phyloP scores from a whole-genome alignment of 1,140 invertebrate genomes.

The Diabrotica virgifera region DNA sequence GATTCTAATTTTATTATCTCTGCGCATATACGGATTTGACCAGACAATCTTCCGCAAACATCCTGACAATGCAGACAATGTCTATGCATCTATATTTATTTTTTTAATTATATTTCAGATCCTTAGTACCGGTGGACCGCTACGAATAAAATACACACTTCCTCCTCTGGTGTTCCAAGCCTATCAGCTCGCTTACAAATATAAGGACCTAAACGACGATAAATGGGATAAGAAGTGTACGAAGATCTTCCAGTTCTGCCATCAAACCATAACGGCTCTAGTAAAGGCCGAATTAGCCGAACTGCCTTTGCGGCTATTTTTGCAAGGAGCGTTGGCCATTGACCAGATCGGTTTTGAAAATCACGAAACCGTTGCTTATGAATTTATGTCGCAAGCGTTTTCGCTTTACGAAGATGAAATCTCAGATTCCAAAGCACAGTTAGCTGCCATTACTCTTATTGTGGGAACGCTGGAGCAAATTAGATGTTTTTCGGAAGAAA shows the following conservation, averaged over 20 bases:
- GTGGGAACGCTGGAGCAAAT: conserved; percentile 95
- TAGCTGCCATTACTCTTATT: conserved; percentile 93
- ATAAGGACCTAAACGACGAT: conserved; percentile 74
- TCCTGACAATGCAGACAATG: too few species aligned
- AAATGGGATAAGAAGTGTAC: conserved; percentile 98
- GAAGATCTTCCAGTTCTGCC: conserved; percentile 98
- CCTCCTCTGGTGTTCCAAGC: conserved; percentile 97
- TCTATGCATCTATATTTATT: too few species aligned
- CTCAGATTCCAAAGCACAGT: conserved; percentile 94
- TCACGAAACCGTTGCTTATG: conserved; percentile 95
- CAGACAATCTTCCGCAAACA: too few species aligned
- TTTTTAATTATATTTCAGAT: conserved; percentile 45
- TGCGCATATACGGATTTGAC: too few species aligned
- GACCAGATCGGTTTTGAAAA: conserved; percentile 90
- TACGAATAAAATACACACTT: conserved; percentile 85
- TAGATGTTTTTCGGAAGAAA: conserved; percentile 91
- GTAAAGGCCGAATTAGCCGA: conserved; percentile 94
- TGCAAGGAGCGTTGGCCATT: conserved; percentile 92
- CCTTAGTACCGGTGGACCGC: conserved; percentile 82
- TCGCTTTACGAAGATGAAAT: conserved; percentile 99
- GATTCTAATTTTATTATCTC: too few species aligned
- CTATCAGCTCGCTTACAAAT: conserved; percentile 84
- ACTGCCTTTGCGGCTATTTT: conserved; percentile 86
- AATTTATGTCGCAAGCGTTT: conserved; percentile 96
- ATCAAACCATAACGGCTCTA: conserved; percentile 88